Conservation (phyloP, 2,888 invertebrate genomes). For the Patella depressa region DNA sequence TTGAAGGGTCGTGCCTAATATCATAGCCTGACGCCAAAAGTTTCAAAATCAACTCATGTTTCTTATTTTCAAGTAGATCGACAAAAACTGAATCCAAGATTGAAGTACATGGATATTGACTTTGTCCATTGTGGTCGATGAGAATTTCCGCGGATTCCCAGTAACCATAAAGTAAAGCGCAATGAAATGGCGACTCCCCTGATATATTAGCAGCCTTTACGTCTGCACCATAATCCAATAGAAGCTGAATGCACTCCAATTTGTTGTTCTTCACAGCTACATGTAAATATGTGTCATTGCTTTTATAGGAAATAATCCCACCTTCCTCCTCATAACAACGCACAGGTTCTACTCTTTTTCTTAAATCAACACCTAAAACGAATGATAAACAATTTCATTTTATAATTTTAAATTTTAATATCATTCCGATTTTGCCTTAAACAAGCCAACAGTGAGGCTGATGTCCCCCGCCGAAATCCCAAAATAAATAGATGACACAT, state of each 20-base stretch:
- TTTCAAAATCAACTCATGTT: neutral
- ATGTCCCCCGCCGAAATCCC: no score
- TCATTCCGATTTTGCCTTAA: no score
- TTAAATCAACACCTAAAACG: neutral
- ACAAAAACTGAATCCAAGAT: neutral
- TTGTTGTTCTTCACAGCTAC: slow-evolving; percentile 10
- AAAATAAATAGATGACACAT: no score
- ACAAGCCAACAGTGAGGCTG: no score
- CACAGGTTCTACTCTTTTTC: slow-evolving; percentile 4
- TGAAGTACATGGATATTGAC: neutral
- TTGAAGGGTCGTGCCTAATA: neutral
- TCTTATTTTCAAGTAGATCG: neutral
- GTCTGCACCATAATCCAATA: slow-evolving; percentile 16
- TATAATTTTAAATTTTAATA: no score
- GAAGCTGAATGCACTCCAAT: neutral
- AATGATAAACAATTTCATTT: no score
- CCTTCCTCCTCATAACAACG: slow-evolving; percentile 17
- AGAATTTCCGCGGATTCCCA: neutral
- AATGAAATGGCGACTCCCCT: slow-evolving; percentile 13
- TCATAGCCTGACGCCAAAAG: neutral
- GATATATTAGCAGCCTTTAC: slow-evolving; percentile 6
- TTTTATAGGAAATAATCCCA: slow-evolving; percentile 8
- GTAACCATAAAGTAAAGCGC: neutral
- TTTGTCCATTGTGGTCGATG: neutral
- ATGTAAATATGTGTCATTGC: slow-evolving; percentile 17